These are phyloP conservation scores for Agrochola macilenta DNA, from an alignment of 2,888 invertebrate species.

Conservation along the genomic window DNA sequence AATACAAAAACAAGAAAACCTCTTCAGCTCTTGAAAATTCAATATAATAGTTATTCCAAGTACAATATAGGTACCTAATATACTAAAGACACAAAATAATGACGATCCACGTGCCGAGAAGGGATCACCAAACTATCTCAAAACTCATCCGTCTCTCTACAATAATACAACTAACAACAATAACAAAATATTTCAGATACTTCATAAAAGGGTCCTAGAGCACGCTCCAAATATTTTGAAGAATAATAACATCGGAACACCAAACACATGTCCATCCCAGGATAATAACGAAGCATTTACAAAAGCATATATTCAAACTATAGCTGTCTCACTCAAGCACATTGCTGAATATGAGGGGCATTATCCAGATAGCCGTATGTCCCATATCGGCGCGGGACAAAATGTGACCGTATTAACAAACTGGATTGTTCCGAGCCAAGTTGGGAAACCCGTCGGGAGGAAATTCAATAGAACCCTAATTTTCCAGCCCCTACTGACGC, in stretches of 20 bases:
- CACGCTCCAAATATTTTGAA: slow-evolving; percentile 59
- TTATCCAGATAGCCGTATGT: slow-evolving; percentile 59
- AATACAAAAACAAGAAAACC: neutral
- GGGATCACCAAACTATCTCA: slow-evolving; percentile 29
- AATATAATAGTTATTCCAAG: slow-evolving; percentile 16
- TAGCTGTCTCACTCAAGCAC: slow-evolving; percentile 39
- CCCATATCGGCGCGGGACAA: slow-evolving; percentile 59
- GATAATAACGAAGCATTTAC: slow-evolving; percentile 56
- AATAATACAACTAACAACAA: slow-evolving; percentile 52
- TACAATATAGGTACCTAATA: too few species aligned
- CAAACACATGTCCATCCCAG: slow-evolving; percentile 55
- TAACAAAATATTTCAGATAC: slow-evolving; percentile 59
- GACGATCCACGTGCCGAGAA: slow-evolving; percentile 21
- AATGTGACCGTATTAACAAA: slow-evolving; percentile 77
- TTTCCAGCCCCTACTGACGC: slow-evolving; percentile 70
- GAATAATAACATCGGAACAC: slow-evolving; percentile 60
- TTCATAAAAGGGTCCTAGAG: slow-evolving; percentile 59
- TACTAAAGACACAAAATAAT: slow-evolving; percentile 21
- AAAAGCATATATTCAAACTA: slow-evolving; percentile 57
- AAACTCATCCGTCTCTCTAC: slow-evolving; percentile 29
- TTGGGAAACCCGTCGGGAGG: slow-evolving; percentile 67
- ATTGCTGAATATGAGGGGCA: slow-evolving; percentile 40
- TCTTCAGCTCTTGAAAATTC: neutral
- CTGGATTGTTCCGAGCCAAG: slow-evolving; percentile 74
- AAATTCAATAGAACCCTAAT: slow-evolving; percentile 80